Evolutionary conservation across 2,113 vertebrate species (phyloP).

Genomic region (Onychorhynchus coronatus): DNA sequence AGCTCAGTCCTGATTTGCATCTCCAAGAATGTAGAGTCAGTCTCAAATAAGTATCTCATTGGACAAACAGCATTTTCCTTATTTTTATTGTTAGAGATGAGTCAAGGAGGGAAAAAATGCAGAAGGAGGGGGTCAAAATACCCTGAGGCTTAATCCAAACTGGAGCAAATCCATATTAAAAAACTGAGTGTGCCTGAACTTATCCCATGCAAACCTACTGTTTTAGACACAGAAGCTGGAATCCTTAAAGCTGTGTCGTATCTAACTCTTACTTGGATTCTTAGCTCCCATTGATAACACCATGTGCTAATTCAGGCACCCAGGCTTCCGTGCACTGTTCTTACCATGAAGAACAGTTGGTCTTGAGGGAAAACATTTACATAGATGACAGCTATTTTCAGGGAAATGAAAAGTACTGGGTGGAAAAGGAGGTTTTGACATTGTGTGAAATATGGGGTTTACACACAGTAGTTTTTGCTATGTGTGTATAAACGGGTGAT

Average conservation of each 20-base stretch:
- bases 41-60: neutral
- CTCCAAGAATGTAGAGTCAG: neutral
- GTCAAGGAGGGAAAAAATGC: neutral
- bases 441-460: slow-evolving; percentile 43
- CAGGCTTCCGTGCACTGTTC: neutral
- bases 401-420: slow-evolving; percentile 43
- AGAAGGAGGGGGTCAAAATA: slow-evolving; percentile 25
- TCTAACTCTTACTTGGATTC: neutral
- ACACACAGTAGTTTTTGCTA: slow-evolving; percentile 33
- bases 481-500: slow-evolving; percentile 30
- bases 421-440: slow-evolving; percentile 31
- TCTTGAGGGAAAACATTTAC: slow-evolving; percentile 52
- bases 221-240: neutral
- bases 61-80: neutral
- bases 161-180: neutral
- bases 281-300: slow-evolving; percentile 34
- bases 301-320: slow-evolving; percentile 29
- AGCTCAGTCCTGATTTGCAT: neutral
- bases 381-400: slow-evolving; percentile 57
- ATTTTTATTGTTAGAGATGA: neutral
- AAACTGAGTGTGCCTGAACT: neutral
- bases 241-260: neutral
- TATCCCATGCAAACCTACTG: neutral
- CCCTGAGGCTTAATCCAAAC: slow-evolving; percentile 1
- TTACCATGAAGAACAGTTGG: slow-evolving; percentile 50